Percentiles rank a stretch among this genome's conserved stretches.
Evolutionary conservation across 2,797 vertebrate genomes (phyloP).

Genomic region (Vireo griseus): DNA sequence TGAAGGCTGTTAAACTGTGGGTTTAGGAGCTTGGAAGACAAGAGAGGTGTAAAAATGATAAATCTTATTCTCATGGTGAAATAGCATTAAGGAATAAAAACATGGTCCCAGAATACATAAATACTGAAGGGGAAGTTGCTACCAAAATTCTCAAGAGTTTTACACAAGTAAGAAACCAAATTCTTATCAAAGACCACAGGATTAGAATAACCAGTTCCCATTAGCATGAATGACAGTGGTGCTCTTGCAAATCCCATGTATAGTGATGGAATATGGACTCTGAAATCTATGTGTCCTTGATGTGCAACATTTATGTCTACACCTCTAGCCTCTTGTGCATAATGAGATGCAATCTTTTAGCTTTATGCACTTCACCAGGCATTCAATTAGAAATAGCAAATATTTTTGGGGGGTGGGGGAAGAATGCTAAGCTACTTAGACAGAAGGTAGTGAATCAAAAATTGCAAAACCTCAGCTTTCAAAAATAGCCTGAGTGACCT

Average conservation of each 20-base stretch:
- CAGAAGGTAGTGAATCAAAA: conserved; percentile 79
- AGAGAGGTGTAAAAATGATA: background rate
- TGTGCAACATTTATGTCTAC: conserved; percentile 17
- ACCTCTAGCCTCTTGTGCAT: conserved; percentile 41
- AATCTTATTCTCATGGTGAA: background rate
- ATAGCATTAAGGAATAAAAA: background rate
- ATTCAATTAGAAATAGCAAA: conserved; percentile 63
- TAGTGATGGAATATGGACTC: conserved; percentile 30
- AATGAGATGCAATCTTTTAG: conserved; percentile 46
- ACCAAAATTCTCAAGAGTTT: background rate
- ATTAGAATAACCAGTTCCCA: background rate
- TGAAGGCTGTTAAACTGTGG: background rate
- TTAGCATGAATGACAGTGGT: background rate
- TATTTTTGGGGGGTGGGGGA: background rate
- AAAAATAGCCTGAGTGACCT: conserved; percentile 86
- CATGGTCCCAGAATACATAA: background rate
- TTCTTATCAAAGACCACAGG: background rate
- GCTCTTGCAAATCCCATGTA: background rate
- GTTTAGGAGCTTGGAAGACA: background rate
- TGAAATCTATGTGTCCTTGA: conserved; percentile 65
- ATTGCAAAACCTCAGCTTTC: conserved; percentile 80
- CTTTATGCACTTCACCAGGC: conserved; percentile 57
- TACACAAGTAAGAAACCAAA: background rate
- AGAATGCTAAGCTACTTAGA: conserved; percentile 67
- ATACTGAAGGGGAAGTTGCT: background rate